phyloP scores from a whole-genome alignment of 30 jellyfish, hydroid and myxozoan species.

The Aurelia sp. region DNA sequence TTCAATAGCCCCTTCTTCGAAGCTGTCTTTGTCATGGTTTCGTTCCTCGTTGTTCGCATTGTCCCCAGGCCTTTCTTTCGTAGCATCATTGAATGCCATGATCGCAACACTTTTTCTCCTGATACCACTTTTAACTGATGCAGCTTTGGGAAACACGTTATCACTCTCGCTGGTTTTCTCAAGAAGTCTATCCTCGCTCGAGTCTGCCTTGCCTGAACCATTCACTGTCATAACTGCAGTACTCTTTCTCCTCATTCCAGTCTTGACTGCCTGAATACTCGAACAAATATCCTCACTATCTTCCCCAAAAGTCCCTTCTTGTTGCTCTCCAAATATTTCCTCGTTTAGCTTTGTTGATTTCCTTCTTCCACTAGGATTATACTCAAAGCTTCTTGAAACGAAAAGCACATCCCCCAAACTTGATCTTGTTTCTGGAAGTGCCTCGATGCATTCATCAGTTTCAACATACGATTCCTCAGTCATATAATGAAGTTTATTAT shows the following conservation, averaged over 20 bases:
- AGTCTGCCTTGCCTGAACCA: too few species aligned
- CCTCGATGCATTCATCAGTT: constrained; percentile 11
- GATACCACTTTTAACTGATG: too few species aligned
- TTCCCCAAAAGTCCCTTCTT: background rate
- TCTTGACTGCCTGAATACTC: background rate
- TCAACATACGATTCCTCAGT: constrained; percentile 15
- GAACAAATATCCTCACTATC: background rate
- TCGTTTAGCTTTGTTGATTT: background rate
- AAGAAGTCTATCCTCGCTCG: too few species aligned
- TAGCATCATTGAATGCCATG: too few species aligned
- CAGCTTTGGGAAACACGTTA: too few species aligned
- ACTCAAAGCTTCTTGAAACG: constrained; percentile 44
- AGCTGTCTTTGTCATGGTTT: too few species aligned
- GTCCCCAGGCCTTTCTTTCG: too few species aligned
- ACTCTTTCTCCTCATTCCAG: background rate
- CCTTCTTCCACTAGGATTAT: background rate
- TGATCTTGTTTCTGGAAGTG: constrained; percentile 1
- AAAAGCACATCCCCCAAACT: constrained; percentile 8
- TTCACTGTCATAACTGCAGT: background rate
- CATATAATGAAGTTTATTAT: background rate
- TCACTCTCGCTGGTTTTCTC: too few species aligned
- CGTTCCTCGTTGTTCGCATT: too few species aligned
- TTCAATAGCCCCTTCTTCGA: too few species aligned
- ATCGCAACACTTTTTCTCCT: too few species aligned
- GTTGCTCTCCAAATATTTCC: background rate